Evolutionary conservation across 1,140 invertebrate genomes (phyloP), one percentile per base, ranked within the genome.

Genomic region (Drosophila azteca): DNA sequence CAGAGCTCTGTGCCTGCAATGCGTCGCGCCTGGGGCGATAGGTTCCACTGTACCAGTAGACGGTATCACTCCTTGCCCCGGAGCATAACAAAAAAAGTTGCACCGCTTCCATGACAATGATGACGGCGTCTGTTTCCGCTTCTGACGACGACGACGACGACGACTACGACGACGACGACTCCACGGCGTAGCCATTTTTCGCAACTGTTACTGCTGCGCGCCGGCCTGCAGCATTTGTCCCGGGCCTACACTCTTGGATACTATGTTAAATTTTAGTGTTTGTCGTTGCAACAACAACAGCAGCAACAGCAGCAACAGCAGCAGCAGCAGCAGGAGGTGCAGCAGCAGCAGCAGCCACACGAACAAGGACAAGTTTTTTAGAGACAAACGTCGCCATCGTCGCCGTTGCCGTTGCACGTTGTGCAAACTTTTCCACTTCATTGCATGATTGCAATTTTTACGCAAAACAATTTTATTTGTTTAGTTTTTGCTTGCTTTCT

Each of bases 381-480:
- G 70, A 55, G 70, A 50, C 72, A 75, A 58, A 57, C 68, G 70
- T 72, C 66, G 69, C 43, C 65, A 43, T 63, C 39, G 44, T 39
- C 35, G 35, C 17, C 31, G 31, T 54, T 17, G 29, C 20, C 52
- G 31, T 39, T 31, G 73, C 82, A 84, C 81, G 81, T 84, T 84
- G 73, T 74, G 78, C 77, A 84, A 84, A 84, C 81, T 84, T 84
- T 84, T 84, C 77, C 77, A 87, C 82, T 84, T 74, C 71, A 74
- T 74, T 74, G 71, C 70, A 74, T 65, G 71, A 76, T 84, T 84
- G 81, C 81, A 84, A 84, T 84, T 84, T 81, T 84, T 87, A 84
- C 82, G 81, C 82, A 87, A 84, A 84, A 87, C 81, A 87, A 84
- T 84, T 84, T 84, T 77, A 84, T 84, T 84, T 85, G 77, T 65